Evolutionary conservation across 2,113 vertebrate genomes (phyloP), one percentile per base, ranked within the genome.

Genomic region (Eleginops maclovinus): DNA sequence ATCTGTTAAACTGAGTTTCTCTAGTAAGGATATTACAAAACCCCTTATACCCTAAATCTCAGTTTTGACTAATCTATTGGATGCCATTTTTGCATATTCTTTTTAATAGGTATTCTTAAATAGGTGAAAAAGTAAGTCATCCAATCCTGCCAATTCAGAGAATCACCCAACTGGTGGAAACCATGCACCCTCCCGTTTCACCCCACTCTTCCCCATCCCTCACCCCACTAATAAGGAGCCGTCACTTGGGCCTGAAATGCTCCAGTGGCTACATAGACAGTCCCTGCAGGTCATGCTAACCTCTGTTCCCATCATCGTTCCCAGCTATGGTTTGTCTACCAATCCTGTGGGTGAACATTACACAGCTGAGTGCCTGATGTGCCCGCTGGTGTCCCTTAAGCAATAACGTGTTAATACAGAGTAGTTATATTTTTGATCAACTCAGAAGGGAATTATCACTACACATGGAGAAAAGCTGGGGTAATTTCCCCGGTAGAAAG

Each of bases 351-450:
- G 36, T 47, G 60, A 74, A 79, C 61, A 61, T 75, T 67, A 68
- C 77, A 75, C 72, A 78, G 67, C 71, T 62, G 50, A 85, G 61
- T 65, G 81, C 72, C 65, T 51, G 58, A 77, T 73, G 55, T 69
- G 67, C 56, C 31, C 16, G 8, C 65, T 19, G n/a, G 54, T 79
- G 81, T 85, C 67, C 26, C 17, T 82, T 80, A 59, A 85, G 79
- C 77, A 16, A 11, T 12, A 36, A 79, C 69, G 58, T 74, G 70
- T 69, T 73, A 75, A 75, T 72, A 63, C 69, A 31, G 49, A 66
- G 51, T 12, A 9, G 61, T 72, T 75, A 66, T 75, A 76, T 81
- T 87, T 87, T 51, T 79, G 70, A 83, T 85, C 74, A 68, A 47
- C 51, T 85, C 77, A 61, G 64, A 77, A 41, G 66, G 54, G 69